Evolutionary conservation across 1,140 invertebrate species (phyloP), one percentile per base, ranked within the genome.

Genomic region (Bactericera cockerelli): DNA sequence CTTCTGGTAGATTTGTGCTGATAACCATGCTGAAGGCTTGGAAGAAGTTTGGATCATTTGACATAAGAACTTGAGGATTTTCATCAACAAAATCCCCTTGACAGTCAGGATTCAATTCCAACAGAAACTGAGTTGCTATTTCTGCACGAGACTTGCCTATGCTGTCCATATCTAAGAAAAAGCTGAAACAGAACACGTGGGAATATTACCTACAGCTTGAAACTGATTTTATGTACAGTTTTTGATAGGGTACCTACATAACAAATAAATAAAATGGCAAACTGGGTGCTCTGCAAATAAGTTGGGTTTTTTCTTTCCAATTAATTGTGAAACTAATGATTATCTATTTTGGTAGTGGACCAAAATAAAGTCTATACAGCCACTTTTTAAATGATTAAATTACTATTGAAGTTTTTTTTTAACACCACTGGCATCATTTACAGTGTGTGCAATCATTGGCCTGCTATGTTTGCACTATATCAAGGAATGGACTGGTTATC

Each of bases 61-160:
- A 75, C 38, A 97, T 73, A 59, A 97, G 78, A 68, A 86, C 81
- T 64, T 94, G 88, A 33, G 84, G 75, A 65, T 81, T 81, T 75
- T 97, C 93, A 67, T 93, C 89, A 8, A 97, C 84, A 68, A 85
- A 92, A 73, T 94, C 87, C 2, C 93, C 93, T 67, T 82, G 79
- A 0, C 96, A 93, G 72, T 96, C 93, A 21, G 85, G 80, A 79
- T 98, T 98, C 57, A 98, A 72, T 73, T 98, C 93, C 60, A 89
- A 73, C 26, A 98, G 72, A 42, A 90, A 75, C 63, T 89, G 81
- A 54, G 86, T 84, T 2, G 88, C 81, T 59, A 86, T 81, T 65
- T 89, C 79, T 1, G 89, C 93, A 72, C 93, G 79, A 19, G 87
- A 86, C 69, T 86, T 79, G 1, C 89, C 89, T 65, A 89, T 71